phyloP scores from a whole-genome alignment of 2,888 invertebrate species.

The Drosophila hamatofila region DNA sequence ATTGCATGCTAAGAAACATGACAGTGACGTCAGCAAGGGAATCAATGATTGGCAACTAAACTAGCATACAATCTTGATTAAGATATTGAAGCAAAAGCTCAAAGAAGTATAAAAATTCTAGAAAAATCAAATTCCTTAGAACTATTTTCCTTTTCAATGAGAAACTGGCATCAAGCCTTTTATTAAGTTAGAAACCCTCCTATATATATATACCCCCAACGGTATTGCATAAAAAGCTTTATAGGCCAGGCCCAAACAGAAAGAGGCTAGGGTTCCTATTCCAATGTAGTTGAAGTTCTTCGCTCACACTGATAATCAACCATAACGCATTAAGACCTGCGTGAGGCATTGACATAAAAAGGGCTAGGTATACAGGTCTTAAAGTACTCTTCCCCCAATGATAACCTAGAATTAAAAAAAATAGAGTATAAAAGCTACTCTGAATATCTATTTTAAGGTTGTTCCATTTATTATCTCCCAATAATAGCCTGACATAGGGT shows the following conservation, averaged over 20 bases:
- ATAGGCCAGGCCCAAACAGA: neutral
- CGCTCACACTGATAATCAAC: neutral
- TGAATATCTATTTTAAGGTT: neutral
- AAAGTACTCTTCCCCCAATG: neutral
- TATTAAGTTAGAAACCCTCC: too few relatives aligned
- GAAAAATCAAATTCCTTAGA: neutral
- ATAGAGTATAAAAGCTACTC: neutral
- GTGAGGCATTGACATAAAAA: neutral
- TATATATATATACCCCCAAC: too few relatives aligned
- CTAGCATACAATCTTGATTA: neutral
- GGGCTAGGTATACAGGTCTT: neutral
- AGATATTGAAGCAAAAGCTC: neutral
- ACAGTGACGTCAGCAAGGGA: conserved; percentile 20
- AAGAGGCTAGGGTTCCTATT: neutral
- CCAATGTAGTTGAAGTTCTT: neutral
- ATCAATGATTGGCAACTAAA: conserved; percentile 4
- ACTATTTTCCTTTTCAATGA: neutral
- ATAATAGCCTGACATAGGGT: neutral
- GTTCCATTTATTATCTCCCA: neutral
- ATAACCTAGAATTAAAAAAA: neutral
- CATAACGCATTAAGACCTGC: neutral
- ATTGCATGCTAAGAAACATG: conserved; percentile 36
- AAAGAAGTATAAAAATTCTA: neutral
- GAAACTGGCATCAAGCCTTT: neutral
- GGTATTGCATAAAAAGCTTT: neutral